phyloP scores from a whole-genome alignment of 1,140 invertebrate genomes.

The Penaeus indicus region DNA sequence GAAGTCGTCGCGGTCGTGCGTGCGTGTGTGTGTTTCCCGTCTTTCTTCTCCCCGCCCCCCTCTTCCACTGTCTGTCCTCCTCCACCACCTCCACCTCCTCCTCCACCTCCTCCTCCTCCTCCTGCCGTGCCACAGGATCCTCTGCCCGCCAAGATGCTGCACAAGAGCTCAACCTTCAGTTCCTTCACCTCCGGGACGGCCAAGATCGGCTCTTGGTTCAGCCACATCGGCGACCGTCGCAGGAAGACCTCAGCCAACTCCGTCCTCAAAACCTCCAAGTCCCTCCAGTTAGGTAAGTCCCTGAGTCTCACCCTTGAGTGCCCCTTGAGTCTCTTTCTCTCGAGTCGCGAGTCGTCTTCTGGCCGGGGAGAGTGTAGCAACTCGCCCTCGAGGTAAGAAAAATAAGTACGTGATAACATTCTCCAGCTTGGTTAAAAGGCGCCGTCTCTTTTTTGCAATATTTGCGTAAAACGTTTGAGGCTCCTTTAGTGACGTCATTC shows the following conservation, averaged over 20 bases:
- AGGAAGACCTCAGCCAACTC: conserved; percentile 69
- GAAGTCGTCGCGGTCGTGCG: background rate
- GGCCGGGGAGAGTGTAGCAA: too few species aligned
- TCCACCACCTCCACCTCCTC: background rate
- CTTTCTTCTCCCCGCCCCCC: background rate
- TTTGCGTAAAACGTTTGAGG: too few species aligned
- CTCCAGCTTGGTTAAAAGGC: too few species aligned
- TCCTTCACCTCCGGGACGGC: conserved; percentile 71
- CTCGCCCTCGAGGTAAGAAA: too few species aligned
- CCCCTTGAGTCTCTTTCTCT: background rate
- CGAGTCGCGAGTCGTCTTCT: too few species aligned
- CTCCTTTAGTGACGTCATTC: too few species aligned
- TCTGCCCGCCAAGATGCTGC: conserved; percentile 69
- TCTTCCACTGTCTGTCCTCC: too few species aligned
- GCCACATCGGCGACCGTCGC: conserved; percentile 70
- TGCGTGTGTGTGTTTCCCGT: background rate
- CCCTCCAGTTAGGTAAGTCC: conserved; percentile 71
- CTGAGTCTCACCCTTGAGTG: background rate
- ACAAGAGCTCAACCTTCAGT: conserved; percentile 73
- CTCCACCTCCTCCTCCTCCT: background rate
- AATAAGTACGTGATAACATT: too few species aligned
- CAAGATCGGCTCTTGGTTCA: conserved; percentile 73
- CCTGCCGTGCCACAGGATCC: background rate
- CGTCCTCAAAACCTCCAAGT: conserved; percentile 72
- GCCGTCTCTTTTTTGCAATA: too few species aligned